These are phyloP conservation scores for Amazona finschi DNA, from an alignment of 2,797 vertebrate genomes.

Conservation along the genomic window DNA sequence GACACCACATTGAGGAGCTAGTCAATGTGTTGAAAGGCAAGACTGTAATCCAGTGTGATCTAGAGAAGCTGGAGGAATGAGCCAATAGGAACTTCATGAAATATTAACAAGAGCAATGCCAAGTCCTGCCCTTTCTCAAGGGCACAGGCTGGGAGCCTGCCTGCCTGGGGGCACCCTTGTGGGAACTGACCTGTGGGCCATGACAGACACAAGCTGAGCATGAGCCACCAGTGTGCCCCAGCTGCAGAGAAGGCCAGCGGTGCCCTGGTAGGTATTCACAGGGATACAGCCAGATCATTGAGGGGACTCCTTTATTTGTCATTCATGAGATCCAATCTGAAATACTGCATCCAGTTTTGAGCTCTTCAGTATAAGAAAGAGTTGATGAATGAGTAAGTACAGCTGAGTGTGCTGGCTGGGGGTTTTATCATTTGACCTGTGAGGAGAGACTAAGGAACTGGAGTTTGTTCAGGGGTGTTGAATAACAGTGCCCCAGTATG, in stretches of 20 bases:
- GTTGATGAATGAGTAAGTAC: neutral
- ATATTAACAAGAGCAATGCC: neutral
- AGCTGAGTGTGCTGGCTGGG: neutral
- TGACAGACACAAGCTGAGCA: neutral
- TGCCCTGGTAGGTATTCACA: neutral
- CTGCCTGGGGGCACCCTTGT: neutral
- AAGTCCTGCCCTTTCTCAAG: neutral
- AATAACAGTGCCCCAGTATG: accelerated
- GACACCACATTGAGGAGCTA: neutral
- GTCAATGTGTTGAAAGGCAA: neutral
- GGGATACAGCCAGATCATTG: neutral
- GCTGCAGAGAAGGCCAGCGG: accelerated
- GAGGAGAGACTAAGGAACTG: neutral
- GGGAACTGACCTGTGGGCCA: neutral
- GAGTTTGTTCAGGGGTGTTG: neutral
- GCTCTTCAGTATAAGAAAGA: neutral
- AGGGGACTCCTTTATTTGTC: neutral
- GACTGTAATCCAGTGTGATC: neutral
- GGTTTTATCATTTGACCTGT: neutral
- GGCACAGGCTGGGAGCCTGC: neutral
- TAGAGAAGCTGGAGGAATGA: neutral
- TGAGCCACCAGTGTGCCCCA: neutral
- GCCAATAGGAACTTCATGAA: neutral
- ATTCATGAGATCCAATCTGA: neutral
- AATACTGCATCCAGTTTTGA: neutral